phyloP scores from a whole-genome alignment of 2,113 vertebrate species.

The Malurus alboscapulatus region DNA sequence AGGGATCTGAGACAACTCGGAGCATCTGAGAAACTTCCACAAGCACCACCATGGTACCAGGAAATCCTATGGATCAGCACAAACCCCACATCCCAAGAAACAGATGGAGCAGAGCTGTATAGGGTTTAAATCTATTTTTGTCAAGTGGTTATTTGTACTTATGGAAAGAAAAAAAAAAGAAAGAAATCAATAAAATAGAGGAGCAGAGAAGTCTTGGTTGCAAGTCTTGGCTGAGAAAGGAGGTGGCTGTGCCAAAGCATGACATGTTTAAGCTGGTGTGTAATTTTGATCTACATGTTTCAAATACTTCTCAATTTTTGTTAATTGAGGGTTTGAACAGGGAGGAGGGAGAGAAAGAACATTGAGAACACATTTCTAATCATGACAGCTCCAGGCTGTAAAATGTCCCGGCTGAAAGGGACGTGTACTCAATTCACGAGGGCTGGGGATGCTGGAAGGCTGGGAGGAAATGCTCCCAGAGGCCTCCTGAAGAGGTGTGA shows the following conservation, averaged over 20 bases:
- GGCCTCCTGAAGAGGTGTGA: neutral
- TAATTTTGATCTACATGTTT: constrained; percentile 59
- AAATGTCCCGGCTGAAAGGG: neutral
- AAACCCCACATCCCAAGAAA: neutral
- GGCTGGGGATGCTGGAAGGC: neutral
- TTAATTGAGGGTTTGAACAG: neutral
- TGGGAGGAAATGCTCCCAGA: neutral
- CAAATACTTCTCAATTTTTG: constrained; percentile 59
- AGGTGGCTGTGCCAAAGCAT: constrained; percentile 19
- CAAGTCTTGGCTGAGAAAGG: constrained; percentile 42
- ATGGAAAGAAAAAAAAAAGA: neutral
- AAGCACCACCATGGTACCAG: fast-evolving
- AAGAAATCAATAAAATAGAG: constrained; percentile 34
- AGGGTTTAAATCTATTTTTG: neutral
- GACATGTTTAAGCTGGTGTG: constrained; percentile 16
- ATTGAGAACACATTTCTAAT: constrained; percentile 12
- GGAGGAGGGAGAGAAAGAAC: neutral
- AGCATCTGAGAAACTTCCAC: neutral
- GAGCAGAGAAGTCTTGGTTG: constrained; percentile 17
- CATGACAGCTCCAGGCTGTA: neutral
- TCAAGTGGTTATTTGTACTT: neutral
- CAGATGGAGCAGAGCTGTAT: neutral
- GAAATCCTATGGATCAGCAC: neutral
- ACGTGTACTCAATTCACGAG: constrained; percentile 26
- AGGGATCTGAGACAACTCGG: neutral